Percentiles rank a stretch among this genome's conserved stretches.
Conservation (phyloP, 1,140 invertebrate species). For the Heliconius congener region DNA sequence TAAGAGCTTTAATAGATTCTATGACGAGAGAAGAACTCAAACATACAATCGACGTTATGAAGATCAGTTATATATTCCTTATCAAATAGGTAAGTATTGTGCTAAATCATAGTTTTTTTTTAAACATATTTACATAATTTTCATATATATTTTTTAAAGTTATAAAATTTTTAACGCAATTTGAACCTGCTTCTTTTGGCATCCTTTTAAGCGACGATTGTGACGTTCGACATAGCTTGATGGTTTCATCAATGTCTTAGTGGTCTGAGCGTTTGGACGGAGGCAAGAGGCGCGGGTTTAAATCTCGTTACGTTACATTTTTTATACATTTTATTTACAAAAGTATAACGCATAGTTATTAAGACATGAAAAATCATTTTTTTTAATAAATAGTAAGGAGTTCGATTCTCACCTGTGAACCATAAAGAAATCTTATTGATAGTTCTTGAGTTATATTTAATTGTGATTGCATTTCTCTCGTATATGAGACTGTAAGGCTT, state of each 20-base stretch:
- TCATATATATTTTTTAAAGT: not conserved
- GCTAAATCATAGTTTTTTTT: constrained; percentile 3
- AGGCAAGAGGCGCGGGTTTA: no score
- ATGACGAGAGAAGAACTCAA: constrained; percentile 50
- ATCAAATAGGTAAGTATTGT: constrained; percentile 68
- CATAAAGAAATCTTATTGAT: no score
- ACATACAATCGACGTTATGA: constrained; percentile 58
- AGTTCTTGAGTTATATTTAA: not conserved
- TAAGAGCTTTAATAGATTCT: constrained; percentile 48
- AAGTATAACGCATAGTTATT: no score
- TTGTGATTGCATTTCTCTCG: not conserved
- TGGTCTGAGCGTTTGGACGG: no score
- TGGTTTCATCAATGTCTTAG: no score
- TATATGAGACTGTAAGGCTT: constrained; percentile 1
- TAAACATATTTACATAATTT: no score
- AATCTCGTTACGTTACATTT: no score
- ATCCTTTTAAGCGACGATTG: no score
- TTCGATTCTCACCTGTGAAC: not conserved
- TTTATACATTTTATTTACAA: no score
- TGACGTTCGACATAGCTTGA: no score
- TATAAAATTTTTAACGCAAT: not conserved
- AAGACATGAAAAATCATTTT: not conserved
- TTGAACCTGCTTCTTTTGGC: no score
- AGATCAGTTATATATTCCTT: constrained; percentile 68
- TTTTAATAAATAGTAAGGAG: not conserved